phyloP scores from a whole-genome alignment of 1,140 invertebrate species.

The Nymphalis io region DNA sequence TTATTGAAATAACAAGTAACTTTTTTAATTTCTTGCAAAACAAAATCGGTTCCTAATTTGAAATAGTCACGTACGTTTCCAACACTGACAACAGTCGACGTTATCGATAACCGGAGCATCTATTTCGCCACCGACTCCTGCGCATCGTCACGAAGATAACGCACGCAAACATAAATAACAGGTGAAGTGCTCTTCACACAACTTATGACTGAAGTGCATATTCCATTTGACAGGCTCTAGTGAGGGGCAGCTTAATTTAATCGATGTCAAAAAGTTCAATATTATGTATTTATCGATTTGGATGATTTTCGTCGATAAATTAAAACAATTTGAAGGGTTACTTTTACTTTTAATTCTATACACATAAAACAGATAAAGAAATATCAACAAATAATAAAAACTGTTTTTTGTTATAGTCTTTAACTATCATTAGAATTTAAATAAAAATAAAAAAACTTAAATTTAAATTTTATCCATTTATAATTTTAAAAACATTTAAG shows the following conservation, averaged over 20 bases:
- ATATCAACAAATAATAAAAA: too few relatives aligned
- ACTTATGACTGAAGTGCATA: constrained; percentile 48
- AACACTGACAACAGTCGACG: background rate
- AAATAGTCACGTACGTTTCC: background rate
- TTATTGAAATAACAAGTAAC: background rate
- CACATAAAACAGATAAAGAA: too few relatives aligned
- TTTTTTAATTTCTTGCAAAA: background rate
- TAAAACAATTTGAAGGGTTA: too few relatives aligned
- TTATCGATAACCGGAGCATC: constrained; percentile 46
- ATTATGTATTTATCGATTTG: background rate
- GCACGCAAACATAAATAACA: constrained; percentile 55
- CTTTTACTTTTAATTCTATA: too few relatives aligned
- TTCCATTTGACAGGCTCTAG: constrained; percentile 50
- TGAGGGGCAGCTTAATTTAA: constrained; percentile 13
- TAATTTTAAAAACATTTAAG: too few relatives aligned
- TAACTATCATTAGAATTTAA: too few relatives aligned
- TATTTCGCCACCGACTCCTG: constrained; percentile 67
- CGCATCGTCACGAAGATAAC: constrained; percentile 61
- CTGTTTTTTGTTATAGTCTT: too few relatives aligned
- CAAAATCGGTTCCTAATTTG: background rate
- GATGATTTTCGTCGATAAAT: too few relatives aligned
- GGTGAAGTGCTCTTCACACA: constrained; percentile 62
- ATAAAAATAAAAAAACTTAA: too few relatives aligned
- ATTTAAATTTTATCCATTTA: too few relatives aligned
- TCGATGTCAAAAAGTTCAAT: background rate